Evolutionary conservation across 2,797 vertebrate genomes (phyloP).

Genomic region (Notolabrus celidotus): DNA sequence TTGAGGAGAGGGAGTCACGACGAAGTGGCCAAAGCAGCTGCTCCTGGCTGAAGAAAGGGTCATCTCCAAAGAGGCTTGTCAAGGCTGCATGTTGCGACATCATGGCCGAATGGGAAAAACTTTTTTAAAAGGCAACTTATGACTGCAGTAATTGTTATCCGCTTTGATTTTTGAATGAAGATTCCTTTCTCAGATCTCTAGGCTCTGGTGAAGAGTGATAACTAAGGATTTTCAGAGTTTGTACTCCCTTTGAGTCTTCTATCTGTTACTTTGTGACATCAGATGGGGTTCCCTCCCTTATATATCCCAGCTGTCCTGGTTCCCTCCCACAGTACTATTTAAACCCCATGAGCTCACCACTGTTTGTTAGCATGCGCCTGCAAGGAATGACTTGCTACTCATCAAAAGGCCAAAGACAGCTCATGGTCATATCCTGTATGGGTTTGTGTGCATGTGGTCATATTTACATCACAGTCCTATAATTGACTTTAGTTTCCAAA

Average conservation of each 20-base stretch:
- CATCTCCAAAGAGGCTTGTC: conserved; percentile 72
- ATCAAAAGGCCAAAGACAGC: conserved; percentile 70
- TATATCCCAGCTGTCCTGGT: conserved; percentile 58
- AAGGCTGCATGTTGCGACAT: conserved; percentile 67
- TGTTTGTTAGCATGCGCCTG: conserved; percentile 38
- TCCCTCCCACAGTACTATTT: conserved; percentile 65
- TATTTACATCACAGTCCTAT: conserved; percentile 14
- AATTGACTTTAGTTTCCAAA: not conserved
- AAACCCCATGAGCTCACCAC: conserved; percentile 76
- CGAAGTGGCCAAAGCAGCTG: conserved; percentile 71
- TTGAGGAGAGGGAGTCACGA: conserved; percentile 41
- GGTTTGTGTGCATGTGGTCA: conserved; percentile 25
- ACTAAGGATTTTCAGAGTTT: not conserved
- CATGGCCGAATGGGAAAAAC: conserved; percentile 30
- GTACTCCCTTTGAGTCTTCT: not conserved
- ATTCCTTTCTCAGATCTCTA: not conserved
- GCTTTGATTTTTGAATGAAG: not conserved
- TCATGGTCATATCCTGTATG: conserved; percentile 55
- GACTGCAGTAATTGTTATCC: not conserved
- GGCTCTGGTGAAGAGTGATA: conserved; percentile 6
- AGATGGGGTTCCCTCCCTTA: conserved; percentile 38
- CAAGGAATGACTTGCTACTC: conserved; percentile 61
- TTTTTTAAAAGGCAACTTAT: not conserved
- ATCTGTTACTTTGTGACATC: conserved; percentile 8
- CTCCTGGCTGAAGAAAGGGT: conserved; percentile 77